Conservation (phyloP, 1,140 invertebrate species). For the Ganaspis sp. region DNA sequence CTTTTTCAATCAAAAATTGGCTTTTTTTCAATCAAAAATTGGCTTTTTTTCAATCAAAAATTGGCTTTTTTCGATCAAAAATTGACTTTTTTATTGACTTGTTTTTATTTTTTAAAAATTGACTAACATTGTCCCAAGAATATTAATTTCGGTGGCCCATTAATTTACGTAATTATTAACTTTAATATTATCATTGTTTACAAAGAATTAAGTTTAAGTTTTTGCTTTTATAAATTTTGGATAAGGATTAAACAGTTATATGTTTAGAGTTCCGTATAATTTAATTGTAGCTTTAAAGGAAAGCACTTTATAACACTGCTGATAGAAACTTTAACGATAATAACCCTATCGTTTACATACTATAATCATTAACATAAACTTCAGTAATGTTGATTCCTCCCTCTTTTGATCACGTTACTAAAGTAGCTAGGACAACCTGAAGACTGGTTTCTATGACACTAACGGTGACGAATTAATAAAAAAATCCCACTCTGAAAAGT, state of each 20-base stretch:
- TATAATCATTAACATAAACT: constrained; percentile 23
- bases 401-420: background rate
- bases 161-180: too few relatives aligned
- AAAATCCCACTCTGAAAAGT: background rate
- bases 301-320: background rate
- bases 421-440: background rate
- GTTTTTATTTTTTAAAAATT: too few relatives aligned
- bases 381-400: constrained; percentile 6
- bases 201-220: too few relatives aligned
- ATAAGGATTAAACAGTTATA: background rate
- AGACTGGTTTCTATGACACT: constrained; percentile 6
- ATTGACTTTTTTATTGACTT: too few relatives aligned
- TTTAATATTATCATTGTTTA: too few relatives aligned
- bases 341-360: constrained; percentile 25
- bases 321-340: constrained; percentile 21
- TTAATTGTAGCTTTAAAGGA: background rate
- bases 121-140: too few relatives aligned
- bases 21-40: too few relatives aligned
- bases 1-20: too few relatives aligned
- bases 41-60: too few relatives aligned
- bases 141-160: too few relatives aligned
- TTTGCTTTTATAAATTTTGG: background rate
- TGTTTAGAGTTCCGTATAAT: background rate
- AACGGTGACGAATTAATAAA: constrained; percentile 9
- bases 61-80: too few relatives aligned